Conservation (phyloP, 2,888 invertebrate genomes). For the Bellardia pandia region DNA sequence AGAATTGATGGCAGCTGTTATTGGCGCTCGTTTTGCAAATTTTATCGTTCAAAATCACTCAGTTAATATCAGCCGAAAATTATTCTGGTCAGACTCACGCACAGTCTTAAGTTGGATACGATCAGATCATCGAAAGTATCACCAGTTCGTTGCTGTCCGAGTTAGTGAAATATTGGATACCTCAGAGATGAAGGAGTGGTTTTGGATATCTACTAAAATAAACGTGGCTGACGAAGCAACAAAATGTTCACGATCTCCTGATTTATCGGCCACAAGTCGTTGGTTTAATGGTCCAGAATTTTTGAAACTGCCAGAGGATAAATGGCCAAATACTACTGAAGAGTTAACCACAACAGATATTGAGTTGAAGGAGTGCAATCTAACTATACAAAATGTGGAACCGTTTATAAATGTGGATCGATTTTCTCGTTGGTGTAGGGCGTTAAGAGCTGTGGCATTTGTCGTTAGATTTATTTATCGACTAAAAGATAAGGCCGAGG, state of each 20-base stretch:
- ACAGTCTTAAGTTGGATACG: slow-evolving; percentile 45
- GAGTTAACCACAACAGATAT: background rate
- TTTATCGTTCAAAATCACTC: slow-evolving; percentile 1
- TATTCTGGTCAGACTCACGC: slow-evolving; percentile 44
- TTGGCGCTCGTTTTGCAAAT: slow-evolving; percentile 62
- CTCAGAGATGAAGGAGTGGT: slow-evolving; percentile 38
- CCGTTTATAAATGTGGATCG: slow-evolving; percentile 34
- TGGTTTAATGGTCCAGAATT: slow-evolving; percentile 50
- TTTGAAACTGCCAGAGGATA: background rate
- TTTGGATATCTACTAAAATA: slow-evolving; percentile 45
- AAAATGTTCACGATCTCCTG: slow-evolving; percentile 8
- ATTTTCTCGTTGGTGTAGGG: slow-evolving; percentile 58
- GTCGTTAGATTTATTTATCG: slow-evolving; percentile 25
- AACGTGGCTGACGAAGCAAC: slow-evolving; percentile 49
- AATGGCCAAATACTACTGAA: slow-evolving; percentile 11
- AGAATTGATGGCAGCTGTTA: slow-evolving; percentile 42
- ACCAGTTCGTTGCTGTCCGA: slow-evolving; percentile 53
- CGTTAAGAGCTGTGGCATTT: slow-evolving; percentile 41
- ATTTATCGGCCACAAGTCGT: background rate
- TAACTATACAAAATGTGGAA: slow-evolving; percentile 15
- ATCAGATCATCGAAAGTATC: slow-evolving; percentile 49
- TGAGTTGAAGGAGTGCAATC: slow-evolving; percentile 40
- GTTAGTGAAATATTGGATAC: slow-evolving; percentile 58
- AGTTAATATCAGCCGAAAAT: slow-evolving; percentile 1
- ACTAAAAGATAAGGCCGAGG: background rate